phyloP scores from a whole-genome alignment of 2,888 invertebrate species.

The Dysmachus trigonus region DNA sequence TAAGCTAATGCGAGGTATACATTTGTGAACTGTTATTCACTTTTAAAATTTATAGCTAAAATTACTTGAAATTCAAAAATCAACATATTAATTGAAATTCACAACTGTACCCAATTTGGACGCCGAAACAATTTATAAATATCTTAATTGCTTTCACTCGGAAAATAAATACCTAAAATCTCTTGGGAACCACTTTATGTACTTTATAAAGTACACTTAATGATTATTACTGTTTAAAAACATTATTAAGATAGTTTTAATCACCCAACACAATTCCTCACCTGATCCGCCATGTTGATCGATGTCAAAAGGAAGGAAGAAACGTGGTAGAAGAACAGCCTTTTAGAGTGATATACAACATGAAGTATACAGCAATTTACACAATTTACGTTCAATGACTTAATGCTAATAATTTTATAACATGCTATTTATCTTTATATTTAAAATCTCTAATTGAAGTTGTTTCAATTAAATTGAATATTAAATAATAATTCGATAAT shows the following conservation, averaged over 20 bases:
- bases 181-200: background rate
- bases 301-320: conserved; percentile 62
- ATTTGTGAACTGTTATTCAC: background rate
- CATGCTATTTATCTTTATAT: background rate
- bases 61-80: background rate
- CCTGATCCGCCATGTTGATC: conserved; percentile 83
- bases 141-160: background rate
- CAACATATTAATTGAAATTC: background rate
- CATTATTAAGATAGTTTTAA: background rate
- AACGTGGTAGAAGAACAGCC: background rate
- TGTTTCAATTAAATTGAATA: background rate
- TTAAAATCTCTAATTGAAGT: background rate
- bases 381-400: background rate
- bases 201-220: background rate
- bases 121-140: background rate
- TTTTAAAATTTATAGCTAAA: background rate
- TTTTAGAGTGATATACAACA: background rate
- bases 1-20: background rate
- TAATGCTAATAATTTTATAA: background rate
- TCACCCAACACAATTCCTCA: conserved; percentile 64
- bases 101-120: background rate
- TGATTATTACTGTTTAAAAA: background rate
- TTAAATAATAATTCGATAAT: background rate
- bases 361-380: background rate
- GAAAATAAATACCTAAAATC: background rate